Conservation (phyloP, 2,888 invertebrate genomes). For the Lasioglossum villosulum region DNA sequence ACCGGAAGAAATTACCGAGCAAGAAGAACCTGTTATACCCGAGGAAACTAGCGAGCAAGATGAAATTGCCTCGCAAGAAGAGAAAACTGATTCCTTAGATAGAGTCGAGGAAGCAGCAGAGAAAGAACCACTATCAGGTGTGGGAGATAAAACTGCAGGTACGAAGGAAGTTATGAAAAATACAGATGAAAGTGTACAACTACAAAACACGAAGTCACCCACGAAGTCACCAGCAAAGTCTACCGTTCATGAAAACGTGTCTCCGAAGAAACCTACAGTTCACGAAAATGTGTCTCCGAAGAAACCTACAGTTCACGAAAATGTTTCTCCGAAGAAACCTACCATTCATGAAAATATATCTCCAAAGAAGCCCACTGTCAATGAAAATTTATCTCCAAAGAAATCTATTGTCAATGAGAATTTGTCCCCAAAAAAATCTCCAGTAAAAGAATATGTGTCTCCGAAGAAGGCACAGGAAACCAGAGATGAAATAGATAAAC, state of each 20-base stretch:
- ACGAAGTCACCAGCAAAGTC: constrained; percentile 17
- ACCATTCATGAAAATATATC: neutral
- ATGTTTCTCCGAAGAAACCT: neutral
- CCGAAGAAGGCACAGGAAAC: constrained; percentile 23
- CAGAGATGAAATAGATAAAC: neutral
- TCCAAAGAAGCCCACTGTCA: neutral
- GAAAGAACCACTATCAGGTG: constrained; percentile 8
- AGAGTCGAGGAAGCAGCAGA: constrained; percentile 33
- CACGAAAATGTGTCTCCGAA: constrained; percentile 16
- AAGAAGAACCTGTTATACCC: constrained; percentile 15
- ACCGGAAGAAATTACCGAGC: neutral
- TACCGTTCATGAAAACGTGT: constrained; percentile 19
- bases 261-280: neutral
- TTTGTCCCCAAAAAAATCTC: neutral
- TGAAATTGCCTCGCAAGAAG: neutral
- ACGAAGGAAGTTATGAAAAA: constrained; percentile 18
- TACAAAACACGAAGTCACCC: constrained; percentile 42
- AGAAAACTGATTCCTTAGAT: constrained; percentile 15
- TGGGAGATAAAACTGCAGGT: constrained; percentile 30
- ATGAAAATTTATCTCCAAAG: neutral
- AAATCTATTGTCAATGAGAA: neutral
- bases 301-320: neutral
- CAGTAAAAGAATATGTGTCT: neutral
- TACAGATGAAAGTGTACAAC: constrained; percentile 18
- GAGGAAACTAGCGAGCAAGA: constrained; percentile 1